Evolutionary conservation across 2,888 invertebrate species (phyloP), one percentile per base, ranked within the genome.

Genomic region (Rhagonycha lutea): DNA sequence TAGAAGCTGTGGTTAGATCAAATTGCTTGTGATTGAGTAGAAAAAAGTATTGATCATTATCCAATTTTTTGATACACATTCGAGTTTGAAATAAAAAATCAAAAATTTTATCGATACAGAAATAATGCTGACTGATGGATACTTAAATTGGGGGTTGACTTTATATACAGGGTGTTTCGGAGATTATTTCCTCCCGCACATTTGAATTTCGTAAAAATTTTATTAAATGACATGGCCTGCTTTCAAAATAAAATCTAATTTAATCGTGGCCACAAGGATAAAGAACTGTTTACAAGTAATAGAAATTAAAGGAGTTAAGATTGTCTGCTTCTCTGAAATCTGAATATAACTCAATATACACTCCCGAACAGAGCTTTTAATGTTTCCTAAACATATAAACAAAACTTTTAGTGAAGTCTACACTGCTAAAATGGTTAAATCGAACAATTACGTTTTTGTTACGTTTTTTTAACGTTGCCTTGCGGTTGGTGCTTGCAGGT

Each of bases 1-100:
- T 87, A 87, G 86, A 86, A 85, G 86, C 87, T 87, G 87, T 85
- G 87, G 87, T 87, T 87, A 87, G 83, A 83, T 80, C 85, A 86
- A 87, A 87, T 87, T 86, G 86, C 86, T 77, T 77, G 81, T 81
- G 83, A 83, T 83, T 83, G 81, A 79, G 75, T 72, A 77, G 72
- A 75, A 79, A 81, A 79, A 79, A 80, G 79, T 80, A 80, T 80
- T 78, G 80, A 77, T 75, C 78, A 69, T 70, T 70, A 26, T 61
- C 26, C 28, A n/a, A 14, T 12, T 68, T 29, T 68, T 68, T 32
- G 63, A 65, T 65, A 65, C 63, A 65, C 26, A 65, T 65, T 65
- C 23, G 24, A 26, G 24, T 29, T 29, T 68, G 28, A 29, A 60
- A 4, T 14, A 69, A 23, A 60, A 14, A 47, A 47, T 67, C 14